Evolutionary conservation across 2,888 invertebrate species (phyloP), one percentile per base, ranked within the genome.

Genomic region (Heliconius aoede): DNA sequence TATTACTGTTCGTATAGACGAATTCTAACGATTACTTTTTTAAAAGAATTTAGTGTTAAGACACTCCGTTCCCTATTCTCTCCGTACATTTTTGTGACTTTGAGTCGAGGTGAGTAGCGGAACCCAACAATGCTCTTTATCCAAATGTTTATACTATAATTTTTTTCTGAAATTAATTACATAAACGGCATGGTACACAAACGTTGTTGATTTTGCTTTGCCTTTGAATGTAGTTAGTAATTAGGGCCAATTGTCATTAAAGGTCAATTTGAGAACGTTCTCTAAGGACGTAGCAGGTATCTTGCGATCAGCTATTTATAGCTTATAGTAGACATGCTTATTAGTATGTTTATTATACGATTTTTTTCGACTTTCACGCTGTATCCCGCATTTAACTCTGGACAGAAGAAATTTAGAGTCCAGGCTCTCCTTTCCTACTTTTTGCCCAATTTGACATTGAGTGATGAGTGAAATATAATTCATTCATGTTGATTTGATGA

Each of bases 171-270:
- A 60, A 15, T 60, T 15, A 60, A 60, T 55, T 18, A 60, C 15
- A 4, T 24, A 60, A 15, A 60, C 24, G 24, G 15, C 5, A 13
- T 26, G 26, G 15, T 60, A 15, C 26, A 26, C 26, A 60, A 60
- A 60, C 15, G 24, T 60, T 60, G 60, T 60, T 60, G 60, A 60
- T 26, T 60, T 60, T 24, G 58, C 67, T 71, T 26, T 75, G 36
- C 67, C 51, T 61, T 76, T 58, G 32, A 73, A 76, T 68, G 73
- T 60, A 72, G 60, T 28, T 30, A 67, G 78, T 82, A 85, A 85
- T 86, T 86, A 83, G 80, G 81, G 79, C 69, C 85, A 88, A 90
- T 90, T 90, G 89, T 78, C 81, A 78, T 79, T 83, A 86, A 86
- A 87, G 81, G 83, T 79, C 89, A 87, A 87, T 89, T 89, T 87